These are phyloP conservation scores for Ladona fulva DNA, from an alignment of 1,140 invertebrate genomes.

Conservation along the genomic window DNA sequence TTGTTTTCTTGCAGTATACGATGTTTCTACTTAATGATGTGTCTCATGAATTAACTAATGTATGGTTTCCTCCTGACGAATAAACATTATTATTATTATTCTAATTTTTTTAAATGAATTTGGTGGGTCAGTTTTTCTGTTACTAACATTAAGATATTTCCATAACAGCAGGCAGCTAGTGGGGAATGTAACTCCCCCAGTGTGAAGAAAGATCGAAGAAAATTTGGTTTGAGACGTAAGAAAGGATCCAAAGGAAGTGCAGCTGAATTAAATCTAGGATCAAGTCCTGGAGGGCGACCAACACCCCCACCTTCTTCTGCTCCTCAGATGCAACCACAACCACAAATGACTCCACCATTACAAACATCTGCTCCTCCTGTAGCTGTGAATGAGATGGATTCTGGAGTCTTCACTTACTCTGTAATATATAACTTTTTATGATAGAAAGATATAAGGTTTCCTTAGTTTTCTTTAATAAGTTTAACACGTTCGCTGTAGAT, in stretches of 20 bases:
- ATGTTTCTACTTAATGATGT: no score
- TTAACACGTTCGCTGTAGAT: no score
- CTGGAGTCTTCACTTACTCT: background rate
- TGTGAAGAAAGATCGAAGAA: constrained; percentile 56
- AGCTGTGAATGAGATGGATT: background rate
- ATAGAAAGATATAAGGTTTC: no score
- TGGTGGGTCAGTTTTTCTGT: constrained; percentile 10
- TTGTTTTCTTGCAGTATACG: no score
- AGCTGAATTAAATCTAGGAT: constrained; percentile 38
- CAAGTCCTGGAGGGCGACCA: background rate
- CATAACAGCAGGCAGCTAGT: constrained; percentile 20
- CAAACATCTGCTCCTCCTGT: background rate
- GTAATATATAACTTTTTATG: background rate
- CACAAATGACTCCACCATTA: background rate
- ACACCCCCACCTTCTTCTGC: background rate
- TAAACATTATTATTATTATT: no score
- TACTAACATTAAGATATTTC: background rate
- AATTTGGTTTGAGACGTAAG: constrained; percentile 59
- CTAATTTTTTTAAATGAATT: no score
- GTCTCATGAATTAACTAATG: no score
- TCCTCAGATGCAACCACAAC: background rate
- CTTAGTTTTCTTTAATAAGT: no score
- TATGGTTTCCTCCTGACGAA: no score
- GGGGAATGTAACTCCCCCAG: constrained; percentile 50
- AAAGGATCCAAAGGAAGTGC: constrained; percentile 50